Percentiles rank a stretch among this genome's conserved stretches.
These are phyloP conservation scores for Bettongia penicillata DNA, from an alignment of 2,113 vertebrate genomes.

Conservation along the genomic window DNA sequence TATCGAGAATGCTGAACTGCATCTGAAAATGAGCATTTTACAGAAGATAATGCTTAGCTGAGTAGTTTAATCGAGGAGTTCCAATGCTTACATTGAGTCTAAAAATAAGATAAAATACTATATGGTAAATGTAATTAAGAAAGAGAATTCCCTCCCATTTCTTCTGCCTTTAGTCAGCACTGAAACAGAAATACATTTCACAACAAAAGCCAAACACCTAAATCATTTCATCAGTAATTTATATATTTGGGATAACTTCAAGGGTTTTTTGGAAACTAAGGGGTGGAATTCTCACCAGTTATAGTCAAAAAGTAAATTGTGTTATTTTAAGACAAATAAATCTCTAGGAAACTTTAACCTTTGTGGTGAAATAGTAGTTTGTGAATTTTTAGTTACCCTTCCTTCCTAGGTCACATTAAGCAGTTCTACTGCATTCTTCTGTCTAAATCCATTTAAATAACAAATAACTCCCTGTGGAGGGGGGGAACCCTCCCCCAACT, in stretches of 20 bases:
- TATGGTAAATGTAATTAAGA: conserved; percentile 38
- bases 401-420: conserved; percentile 66
- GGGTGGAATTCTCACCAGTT: background rate
- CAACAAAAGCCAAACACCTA: conserved; percentile 14
- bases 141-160: conserved; percentile 68
- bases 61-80: conserved; percentile 2
- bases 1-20: conserved; percentile 22
- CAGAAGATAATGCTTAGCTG: background rate
- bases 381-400: conserved; percentile 53
- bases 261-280: conserved; percentile 33
- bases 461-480: conserved; percentile 55
- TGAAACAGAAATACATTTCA: conserved; percentile 50
- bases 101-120: conserved; percentile 61
- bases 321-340: conserved; percentile 4
- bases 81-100: conserved; percentile 21
- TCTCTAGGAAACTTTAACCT: conserved; percentile 38
- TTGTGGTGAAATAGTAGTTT: conserved; percentile 13
- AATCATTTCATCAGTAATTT: background rate
- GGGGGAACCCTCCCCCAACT: conserved; percentile 26
- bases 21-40: conserved; percentile 39
- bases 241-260: background rate
- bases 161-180: conserved; percentile 36
- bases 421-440: conserved; percentile 76
- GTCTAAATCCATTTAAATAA: conserved; percentile 64
- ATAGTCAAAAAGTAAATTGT: conserved; percentile 10